These are phyloP conservation scores for Bugulina stolonifera DNA, from an alignment of 2,888 invertebrate genomes.

Conservation along the genomic window DNA sequence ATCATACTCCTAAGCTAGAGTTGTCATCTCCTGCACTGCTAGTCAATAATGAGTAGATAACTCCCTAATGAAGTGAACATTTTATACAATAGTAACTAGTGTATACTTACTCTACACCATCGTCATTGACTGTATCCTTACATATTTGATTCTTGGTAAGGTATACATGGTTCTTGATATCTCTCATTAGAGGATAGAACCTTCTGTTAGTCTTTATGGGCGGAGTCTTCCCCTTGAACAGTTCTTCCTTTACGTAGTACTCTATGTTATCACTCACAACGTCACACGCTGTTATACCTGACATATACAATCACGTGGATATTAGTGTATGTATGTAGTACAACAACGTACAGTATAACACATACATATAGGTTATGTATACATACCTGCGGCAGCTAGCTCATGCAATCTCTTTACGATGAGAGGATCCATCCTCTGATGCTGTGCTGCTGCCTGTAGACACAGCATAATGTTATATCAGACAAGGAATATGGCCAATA, in stretches of 20 bases:
- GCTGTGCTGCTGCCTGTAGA: slow-evolving; percentile 9
- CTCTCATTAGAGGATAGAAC: background rate
- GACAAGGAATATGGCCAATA: background rate
- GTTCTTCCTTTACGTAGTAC: slow-evolving; percentile 1
- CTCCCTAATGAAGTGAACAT: too few relatives aligned
- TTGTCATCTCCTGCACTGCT: too few relatives aligned
- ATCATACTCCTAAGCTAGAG: too few relatives aligned
- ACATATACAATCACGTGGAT: too few relatives aligned
- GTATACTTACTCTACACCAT: background rate
- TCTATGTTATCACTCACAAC: background rate
- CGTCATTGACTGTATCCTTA: background rate
- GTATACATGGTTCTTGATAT: background rate
- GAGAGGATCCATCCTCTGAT: slow-evolving; percentile 12
- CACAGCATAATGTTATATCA: background rate
- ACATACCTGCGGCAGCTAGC: slow-evolving; percentile 8
- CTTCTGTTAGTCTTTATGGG: background rate
- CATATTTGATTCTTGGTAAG: background rate
- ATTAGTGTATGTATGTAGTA: background rate
- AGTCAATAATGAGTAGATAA: too few relatives aligned
- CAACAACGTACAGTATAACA: too few relatives aligned
- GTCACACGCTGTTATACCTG: background rate
- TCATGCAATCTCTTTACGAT: background rate
- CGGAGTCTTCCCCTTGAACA: slow-evolving; percentile 2
- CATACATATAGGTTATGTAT: background rate
- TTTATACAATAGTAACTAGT: too few relatives aligned